Conservation (phyloP, 2,888 invertebrate genomes). For the Eueremaeus valkanovi region DNA sequence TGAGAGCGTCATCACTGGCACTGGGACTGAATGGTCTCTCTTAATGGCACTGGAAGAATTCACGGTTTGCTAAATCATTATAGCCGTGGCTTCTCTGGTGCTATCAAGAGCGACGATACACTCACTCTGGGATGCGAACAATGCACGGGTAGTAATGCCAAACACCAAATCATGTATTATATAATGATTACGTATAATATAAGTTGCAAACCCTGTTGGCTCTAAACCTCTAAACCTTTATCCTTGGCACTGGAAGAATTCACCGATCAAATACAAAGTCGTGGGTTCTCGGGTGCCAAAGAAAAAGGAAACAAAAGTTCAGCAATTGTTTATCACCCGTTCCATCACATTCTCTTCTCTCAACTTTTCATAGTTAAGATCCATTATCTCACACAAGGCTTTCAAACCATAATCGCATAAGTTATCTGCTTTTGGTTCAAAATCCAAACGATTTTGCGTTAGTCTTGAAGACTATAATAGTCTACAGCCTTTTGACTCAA, state of each 20-base stretch:
- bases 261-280: slow-evolving; percentile 61
- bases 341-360: background rate
- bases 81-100: slow-evolving; percentile 53
- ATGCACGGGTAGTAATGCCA: background rate
- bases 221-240: slow-evolving; percentile 41
- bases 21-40: slow-evolving; percentile 45
- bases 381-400: background rate
- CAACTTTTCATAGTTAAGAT: background rate
- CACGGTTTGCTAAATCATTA: slow-evolving; percentile 49
- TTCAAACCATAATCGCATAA: background rate
- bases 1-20: background rate
- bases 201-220: background rate
- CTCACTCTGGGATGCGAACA: background rate
- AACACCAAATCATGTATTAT: background rate
- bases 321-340: slow-evolving; percentile 3
- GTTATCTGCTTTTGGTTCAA: too few species aligned
- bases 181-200: background rate
- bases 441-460: too few species aligned
- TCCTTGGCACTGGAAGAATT: slow-evolving; percentile 68
- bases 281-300: slow-evolving; percentile 66
- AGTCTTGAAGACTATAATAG: too few species aligned
- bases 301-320: slow-evolving; percentile 53
- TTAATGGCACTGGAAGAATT: slow-evolving; percentile 54
- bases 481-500: too few species aligned
- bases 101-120: slow-evolving; percentile 48